Percentiles rank a stretch among this genome's conserved stretches.
Conservation (phyloP, 2,113 vertebrate genomes). For the Paratilapia polleni region DNA sequence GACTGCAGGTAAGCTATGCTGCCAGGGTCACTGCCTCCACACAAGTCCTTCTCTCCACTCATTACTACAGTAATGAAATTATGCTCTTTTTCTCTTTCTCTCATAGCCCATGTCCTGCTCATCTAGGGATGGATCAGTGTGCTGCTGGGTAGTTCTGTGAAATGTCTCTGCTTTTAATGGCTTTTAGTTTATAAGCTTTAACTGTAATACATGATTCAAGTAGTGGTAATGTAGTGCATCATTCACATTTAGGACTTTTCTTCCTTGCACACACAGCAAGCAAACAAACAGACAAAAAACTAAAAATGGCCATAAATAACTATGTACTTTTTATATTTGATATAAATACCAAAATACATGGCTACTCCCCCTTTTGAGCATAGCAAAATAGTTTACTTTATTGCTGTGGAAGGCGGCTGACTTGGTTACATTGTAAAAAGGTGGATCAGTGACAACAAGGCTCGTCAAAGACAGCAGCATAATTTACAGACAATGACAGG, state of each 20-base stretch:
- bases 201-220: slow-evolving; percentile 4
- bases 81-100: slow-evolving; percentile 36
- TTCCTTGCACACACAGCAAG: background rate
- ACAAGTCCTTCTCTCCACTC: slow-evolving; percentile 62
- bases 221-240: background rate
- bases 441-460: slow-evolving; percentile 54
- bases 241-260: background rate
- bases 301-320: background rate
- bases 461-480: slow-evolving; percentile 48
- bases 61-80: slow-evolving; percentile 74
- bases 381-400: slow-evolving; percentile 7
- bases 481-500: slow-evolving; percentile 65
- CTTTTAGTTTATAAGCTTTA: slow-evolving; percentile 11
- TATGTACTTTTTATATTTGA: background rate
- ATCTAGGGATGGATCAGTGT: slow-evolving; percentile 37
- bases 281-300: background rate
- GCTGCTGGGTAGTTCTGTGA: slow-evolving; percentile 28
- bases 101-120: slow-evolving; percentile 39
- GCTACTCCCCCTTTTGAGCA: background rate
- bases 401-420: background rate
- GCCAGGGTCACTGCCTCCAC: slow-evolving; percentile 63
- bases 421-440: slow-evolving; percentile 45
- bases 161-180: slow-evolving; percentile 37
- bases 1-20: slow-evolving; percentile 71
- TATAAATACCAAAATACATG: background rate